Evolutionary conservation across 1,140 invertebrate genomes (phyloP).

Genomic region (Anthonomus grandis): DNA sequence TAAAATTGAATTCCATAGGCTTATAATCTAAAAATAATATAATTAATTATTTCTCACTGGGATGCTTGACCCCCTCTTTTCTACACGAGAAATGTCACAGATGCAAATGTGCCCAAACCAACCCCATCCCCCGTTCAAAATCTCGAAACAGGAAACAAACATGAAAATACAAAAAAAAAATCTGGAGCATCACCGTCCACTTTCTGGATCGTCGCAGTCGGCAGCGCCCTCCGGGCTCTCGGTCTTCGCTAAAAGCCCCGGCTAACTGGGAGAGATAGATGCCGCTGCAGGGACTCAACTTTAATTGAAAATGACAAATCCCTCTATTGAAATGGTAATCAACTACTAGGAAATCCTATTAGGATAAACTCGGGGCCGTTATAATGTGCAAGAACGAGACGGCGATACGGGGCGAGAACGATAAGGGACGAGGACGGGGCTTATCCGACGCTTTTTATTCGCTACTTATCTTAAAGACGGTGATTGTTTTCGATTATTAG

Average conservation of each 20-base stretch:
- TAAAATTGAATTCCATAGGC: no score
- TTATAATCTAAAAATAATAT: no score
- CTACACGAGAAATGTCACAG: no score
- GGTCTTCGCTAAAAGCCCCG: constrained; percentile 29
- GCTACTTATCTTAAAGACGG: constrained; percentile 29
- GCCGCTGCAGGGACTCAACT: constrained; percentile 52
- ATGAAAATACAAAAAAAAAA: no score
- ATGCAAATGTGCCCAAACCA: no score
- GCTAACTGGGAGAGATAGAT: constrained; percentile 42
- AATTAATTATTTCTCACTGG: no score
- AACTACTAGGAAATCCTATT: constrained; percentile 53
- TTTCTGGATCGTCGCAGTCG: constrained; percentile 11
- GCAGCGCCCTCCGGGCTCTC: constrained; percentile 11
- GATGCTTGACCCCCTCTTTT: no score
- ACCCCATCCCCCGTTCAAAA: no score
- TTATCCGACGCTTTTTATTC: constrained; percentile 28
- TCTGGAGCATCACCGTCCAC: constrained; percentile 13
- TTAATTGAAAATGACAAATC: constrained; percentile 53
- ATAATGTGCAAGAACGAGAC: constrained; percentile 39
- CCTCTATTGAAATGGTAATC: constrained; percentile 53
- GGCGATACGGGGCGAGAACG: neutral
- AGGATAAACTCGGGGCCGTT: constrained; percentile 47
- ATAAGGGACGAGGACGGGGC: constrained; percentile 6
- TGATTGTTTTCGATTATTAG: constrained; percentile 27
- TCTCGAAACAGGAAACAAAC: no score